phyloP scores from a whole-genome alignment of 2,113 vertebrate species.

The Macquaria australasica region DNA sequence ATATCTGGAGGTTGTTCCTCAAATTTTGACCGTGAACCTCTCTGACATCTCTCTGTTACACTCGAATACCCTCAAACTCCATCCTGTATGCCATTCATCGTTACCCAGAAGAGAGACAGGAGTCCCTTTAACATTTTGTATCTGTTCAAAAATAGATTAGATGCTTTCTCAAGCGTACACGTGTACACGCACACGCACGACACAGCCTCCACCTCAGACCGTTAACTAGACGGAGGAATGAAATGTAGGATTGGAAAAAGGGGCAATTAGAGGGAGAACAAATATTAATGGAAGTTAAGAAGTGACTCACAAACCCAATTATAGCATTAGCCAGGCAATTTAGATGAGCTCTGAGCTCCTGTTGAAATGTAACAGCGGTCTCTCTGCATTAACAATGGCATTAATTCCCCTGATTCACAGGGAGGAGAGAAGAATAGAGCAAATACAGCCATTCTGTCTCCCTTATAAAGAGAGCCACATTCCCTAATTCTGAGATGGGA shows the following conservation, averaged over 20 bases:
- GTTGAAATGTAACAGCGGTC: constrained; percentile 89
- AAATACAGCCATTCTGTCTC: constrained; percentile 87
- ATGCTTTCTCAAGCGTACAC: constrained; percentile 38
- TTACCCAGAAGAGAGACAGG: constrained; percentile 26
- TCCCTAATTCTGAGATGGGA: constrained; percentile 78
- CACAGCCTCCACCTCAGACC: constrained; percentile 65
- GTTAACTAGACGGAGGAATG: constrained; percentile 69
- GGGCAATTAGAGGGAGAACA: constrained; percentile 79
- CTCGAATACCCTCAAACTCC: constrained; percentile 17
- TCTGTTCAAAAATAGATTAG: constrained; percentile 57
- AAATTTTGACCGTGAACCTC: constrained; percentile 27
- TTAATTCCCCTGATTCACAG: constrained; percentile 74
- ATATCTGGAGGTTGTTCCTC: constrained; percentile 26
- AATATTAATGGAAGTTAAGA: constrained; percentile 86
- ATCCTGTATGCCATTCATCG: constrained; percentile 39
- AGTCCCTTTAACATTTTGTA: constrained; percentile 50
- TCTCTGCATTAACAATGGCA: constrained; percentile 80
- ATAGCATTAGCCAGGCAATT: constrained; percentile 91
- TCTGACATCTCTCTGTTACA: constrained; percentile 32
- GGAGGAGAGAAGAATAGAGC: constrained; percentile 73
- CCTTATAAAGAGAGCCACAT: constrained; percentile 77
- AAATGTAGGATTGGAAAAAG: constrained; percentile 67
- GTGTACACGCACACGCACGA: constrained; percentile 2
- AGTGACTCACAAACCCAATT: constrained; percentile 90
- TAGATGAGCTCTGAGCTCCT: constrained; percentile 87